Percentiles rank a stretch among this genome's conserved stretches.
Evolutionary conservation across 2,888 invertebrate species (phyloP).

Genomic region (Spilosoma lubricipeda): DNA sequence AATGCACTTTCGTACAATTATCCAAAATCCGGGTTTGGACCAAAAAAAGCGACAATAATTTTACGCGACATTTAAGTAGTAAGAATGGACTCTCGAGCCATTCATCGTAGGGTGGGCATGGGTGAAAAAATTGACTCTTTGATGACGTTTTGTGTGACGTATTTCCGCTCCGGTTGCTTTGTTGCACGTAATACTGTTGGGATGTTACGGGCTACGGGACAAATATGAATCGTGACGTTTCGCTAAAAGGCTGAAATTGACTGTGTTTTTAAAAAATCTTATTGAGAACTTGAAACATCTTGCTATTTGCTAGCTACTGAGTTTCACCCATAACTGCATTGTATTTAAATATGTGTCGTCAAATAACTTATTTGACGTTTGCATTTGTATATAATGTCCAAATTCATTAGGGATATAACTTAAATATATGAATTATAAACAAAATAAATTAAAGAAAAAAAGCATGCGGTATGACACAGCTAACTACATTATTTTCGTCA

Average conservation of each 20-base stretch:
- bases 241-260: conserved; percentile 1
- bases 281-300: not conserved
- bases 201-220: conserved; percentile 28
- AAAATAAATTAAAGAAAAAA: too few species aligned
- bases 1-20: conserved; percentile 43
- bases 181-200: conserved; percentile 43
- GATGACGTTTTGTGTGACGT: conserved; percentile 50
- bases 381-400: too few species aligned
- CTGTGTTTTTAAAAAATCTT: not conserved
- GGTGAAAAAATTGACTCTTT: conserved; percentile 49
- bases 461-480: too few species aligned
- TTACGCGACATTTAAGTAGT: conserved; percentile 61
- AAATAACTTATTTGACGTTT: too few species aligned
- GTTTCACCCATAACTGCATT: not conserved
- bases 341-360: too few species aligned
- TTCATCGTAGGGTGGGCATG: conserved; percentile 50
- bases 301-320: not conserved
- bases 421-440: too few species aligned
- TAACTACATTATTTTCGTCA: too few species aligned
- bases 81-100: conserved; percentile 56
- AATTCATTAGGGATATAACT: too few species aligned
- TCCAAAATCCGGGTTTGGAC: conserved; percentile 34
- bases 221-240: conserved; percentile 13
- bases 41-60: conserved; percentile 52
- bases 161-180: conserved; percentile 62